A percentile compares a stretch with the other conserved stretches of the same genome.
Evolutionary conservation across 1,140 invertebrate species (phyloP).

Genomic region (Tribolium madens): DNA sequence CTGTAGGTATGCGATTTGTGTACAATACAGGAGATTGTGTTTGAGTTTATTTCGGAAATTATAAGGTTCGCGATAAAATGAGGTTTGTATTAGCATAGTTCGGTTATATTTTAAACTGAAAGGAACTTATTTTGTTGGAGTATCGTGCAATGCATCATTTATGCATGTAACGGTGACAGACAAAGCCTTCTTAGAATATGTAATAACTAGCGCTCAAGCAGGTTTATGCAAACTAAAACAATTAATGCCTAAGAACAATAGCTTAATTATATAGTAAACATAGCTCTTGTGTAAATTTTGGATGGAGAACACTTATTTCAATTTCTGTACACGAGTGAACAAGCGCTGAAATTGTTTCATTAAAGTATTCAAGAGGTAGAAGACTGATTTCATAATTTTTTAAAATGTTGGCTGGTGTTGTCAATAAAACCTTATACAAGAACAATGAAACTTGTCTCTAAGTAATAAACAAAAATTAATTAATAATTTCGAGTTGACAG

Average conservation of each 20-base stretch:
- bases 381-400: slow-evolving; percentile 7
- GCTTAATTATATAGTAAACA: slow-evolving; percentile 46
- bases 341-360: not conserved
- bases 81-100: not conserved
- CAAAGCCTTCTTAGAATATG: slow-evolving; percentile 45
- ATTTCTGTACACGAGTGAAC: slow-evolving; percentile 1
- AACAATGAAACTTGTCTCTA: slow-evolving; percentile 26
- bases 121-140: slow-evolving; percentile 4
- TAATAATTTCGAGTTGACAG: slow-evolving; percentile 23
- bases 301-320: slow-evolving; percentile 40
- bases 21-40: not conserved
- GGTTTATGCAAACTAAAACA: slow-evolving; percentile 46
- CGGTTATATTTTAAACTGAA: not conserved
- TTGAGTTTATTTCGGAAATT: slow-evolving; percentile 11
- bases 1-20: not conserved
- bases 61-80: not conserved
- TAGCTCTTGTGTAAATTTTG: slow-evolving; percentile 40
- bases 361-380: not conserved
- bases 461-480: slow-evolving; percentile 20
- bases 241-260: slow-evolving; percentile 43
- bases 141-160: slow-evolving; percentile 27
- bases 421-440: slow-evolving; percentile 28
- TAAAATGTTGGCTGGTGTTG: not conserved
- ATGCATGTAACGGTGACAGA: slow-evolving; percentile 40
- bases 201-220: slow-evolving; percentile 41